These are phyloP conservation scores for Rhinoraja longicauda DNA, from an alignment of 2,797 vertebrate species.

Conservation along the genomic window DNA sequence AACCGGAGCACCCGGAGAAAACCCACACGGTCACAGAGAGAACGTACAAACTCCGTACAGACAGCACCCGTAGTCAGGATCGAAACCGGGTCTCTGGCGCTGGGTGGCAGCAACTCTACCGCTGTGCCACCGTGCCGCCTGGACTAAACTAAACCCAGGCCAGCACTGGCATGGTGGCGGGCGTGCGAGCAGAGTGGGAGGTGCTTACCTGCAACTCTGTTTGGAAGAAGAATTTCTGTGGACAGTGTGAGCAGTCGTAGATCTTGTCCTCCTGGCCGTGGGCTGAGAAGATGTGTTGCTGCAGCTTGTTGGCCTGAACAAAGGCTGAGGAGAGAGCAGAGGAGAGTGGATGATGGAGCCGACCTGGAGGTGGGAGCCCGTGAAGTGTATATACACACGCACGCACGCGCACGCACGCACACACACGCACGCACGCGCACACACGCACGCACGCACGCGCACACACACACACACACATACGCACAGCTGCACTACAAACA, in stretches of 20 bases:
- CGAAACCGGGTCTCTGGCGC: too few relatives aligned
- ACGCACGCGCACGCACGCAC: too few relatives aligned
- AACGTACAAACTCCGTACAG: too few relatives aligned
- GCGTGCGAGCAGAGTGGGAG: too few relatives aligned
- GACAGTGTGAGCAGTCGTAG: constrained; percentile 76
- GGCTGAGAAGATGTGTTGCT: constrained; percentile 77
- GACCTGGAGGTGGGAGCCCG: too few relatives aligned
- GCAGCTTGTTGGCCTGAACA: constrained; percentile 76
- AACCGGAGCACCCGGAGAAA: too few relatives aligned
- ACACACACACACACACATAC: not conserved
- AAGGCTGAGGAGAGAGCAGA: constrained; percentile 63
- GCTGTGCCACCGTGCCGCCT: too few relatives aligned
- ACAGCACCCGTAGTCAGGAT: too few relatives aligned
- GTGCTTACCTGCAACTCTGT: constrained; percentile 70
- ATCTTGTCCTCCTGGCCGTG: constrained; percentile 79
- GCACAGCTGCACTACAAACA: not conserved
- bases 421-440: not conserved
- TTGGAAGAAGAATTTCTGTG: constrained; percentile 81
- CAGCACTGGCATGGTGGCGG: too few relatives aligned
- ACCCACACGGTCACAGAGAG: too few relatives aligned
- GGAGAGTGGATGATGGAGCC: not conserved
- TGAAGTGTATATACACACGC: not conserved
- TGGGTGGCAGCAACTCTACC: too few relatives aligned
- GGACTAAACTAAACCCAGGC: too few relatives aligned
- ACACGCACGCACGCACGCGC: not conserved